phyloP scores from a whole-genome alignment of 2,113 vertebrate species.

The Pandion haliaetus region DNA sequence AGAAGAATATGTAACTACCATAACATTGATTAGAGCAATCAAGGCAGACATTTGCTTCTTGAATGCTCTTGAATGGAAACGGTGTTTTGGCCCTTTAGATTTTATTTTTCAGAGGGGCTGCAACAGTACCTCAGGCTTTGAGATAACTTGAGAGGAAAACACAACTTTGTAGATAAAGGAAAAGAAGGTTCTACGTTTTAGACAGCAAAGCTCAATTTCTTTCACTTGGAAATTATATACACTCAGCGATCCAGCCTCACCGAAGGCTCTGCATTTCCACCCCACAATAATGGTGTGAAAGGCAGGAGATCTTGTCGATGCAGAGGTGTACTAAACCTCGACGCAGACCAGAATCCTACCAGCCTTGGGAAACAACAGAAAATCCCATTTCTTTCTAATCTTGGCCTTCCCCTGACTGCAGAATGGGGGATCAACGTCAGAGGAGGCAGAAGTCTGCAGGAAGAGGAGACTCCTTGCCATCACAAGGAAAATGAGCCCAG shows the following conservation, averaged over 20 bases:
- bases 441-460: neutral
- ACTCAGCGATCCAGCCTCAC: neutral
- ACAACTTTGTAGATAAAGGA: neutral
- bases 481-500: neutral
- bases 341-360: neutral
- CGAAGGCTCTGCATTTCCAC: neutral
- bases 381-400: neutral
- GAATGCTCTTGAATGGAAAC: neutral
- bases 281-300: neutral
- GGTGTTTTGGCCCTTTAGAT: neutral
- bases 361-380: neutral
- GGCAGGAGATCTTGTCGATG: neutral
- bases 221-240: neutral
- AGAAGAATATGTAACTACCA: neutral
- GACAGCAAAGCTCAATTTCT: neutral
- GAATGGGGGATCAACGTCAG: too few relatives aligned
- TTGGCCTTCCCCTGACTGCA: neutral
- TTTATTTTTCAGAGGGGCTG: neutral
- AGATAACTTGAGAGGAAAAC: neutral
- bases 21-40: too few relatives aligned
- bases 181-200: neutral
- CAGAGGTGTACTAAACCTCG: neutral
- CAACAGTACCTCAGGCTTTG: neutral
- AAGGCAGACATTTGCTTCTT: neutral
- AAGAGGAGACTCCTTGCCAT: neutral